Base-by-base conservation (phyloP, 2,888 invertebrate species). In the Aromia moschata region DNA sequence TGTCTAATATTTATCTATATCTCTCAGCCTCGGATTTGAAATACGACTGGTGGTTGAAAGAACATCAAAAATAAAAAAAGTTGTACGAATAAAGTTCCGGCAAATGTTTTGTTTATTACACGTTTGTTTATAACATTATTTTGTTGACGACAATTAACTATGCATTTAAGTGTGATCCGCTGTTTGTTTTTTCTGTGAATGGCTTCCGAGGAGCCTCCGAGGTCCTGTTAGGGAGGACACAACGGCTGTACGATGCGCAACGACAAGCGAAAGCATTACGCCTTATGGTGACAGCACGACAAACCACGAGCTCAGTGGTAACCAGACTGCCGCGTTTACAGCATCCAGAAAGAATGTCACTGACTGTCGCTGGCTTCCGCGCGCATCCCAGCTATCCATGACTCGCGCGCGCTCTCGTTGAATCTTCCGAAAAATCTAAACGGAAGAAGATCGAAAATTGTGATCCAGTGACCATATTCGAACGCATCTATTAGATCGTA, bases 281-380 rank as follows among this genome's bases (percentile, higher is more conserved):
- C 73, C 72, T 71, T 67, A 65, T 72, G 4, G 75, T 75, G 75
- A 75, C 74, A 77, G 65, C 70, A 73, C 72, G 75, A 76, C 76
- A 75, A 74, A 73, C 73, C 70, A 71, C 72, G 68, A 58, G 53
- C 72, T 75, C 76, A 77, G 77, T 77, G 75, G 74, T 75, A 71
- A 74, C 70, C 69, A 68, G 69, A 70, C 74, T 71, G 73, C 71
- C 73, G 75, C 70, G 70, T 71, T 64, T 69, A 70, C 70, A 74
- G 70, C 71, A 74, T 74, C 72, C 67, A 62, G 65, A 56, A 60
- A 59, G 59, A 63, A 67, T 72, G 70, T 72, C 72, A 73, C 70
- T 70, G 70, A 71, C 58, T 59, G 65, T 58, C 58, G 58, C 49
- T 17, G 17, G 38, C 36, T 44, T 41, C 58, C 56, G 59, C 68